Base-by-base conservation (phyloP, 2,888 invertebrate species). In the Lottia gigantea region DNA sequence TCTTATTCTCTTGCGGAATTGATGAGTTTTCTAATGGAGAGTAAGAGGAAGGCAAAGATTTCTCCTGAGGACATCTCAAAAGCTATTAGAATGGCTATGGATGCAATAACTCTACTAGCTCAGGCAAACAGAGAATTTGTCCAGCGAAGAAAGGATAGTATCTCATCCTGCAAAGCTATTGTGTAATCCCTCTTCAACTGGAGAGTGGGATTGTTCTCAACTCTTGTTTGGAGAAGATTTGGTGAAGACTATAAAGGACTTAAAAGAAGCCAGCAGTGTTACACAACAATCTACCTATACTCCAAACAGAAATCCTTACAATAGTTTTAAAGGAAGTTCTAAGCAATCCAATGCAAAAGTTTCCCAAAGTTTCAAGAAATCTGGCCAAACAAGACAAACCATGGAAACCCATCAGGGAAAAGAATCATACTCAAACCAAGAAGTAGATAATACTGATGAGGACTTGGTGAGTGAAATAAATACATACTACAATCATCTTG, bases 391-490 rank as follows among this genome's bases (percentile, higher is more conserved):
- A 49, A 49, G 49, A 49, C 19, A 49, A 49, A 49, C 19, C 49
- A 14, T 49, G 49, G 49, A 49, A 49, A 49, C 15, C 16, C 49
- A 15, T 1, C 14, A 49, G n/a, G n/a, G n/a, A n/a, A n/a, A n/a
- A n/a, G n/a, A n/a, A n/a, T n/a, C n/a, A n/a, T n/a, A n/a, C n/a
- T 49, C 49, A 49, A 8, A 49, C 49, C 11, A 49, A 49, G 11
- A 49, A 19, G 8, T 49, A 49, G 49, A 49, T 7, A n/a, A 14
- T 3, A 31, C 2, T 31, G 31, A 6, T 49, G 49, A 49, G 7
- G n/a, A n/a, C 19, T 49, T 49, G 49, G 49, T 49, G 49, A 49
- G 49, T 49, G 49, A 49, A 49, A 49, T 49, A 46, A 55, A 7
- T 16, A 62, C 7, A 46, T 26, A 14, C 66, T 62, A n/a, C 12